Base-by-base conservation (phyloP, 2,113 vertebrate genomes). In the Perca fluviatilis region DNA sequence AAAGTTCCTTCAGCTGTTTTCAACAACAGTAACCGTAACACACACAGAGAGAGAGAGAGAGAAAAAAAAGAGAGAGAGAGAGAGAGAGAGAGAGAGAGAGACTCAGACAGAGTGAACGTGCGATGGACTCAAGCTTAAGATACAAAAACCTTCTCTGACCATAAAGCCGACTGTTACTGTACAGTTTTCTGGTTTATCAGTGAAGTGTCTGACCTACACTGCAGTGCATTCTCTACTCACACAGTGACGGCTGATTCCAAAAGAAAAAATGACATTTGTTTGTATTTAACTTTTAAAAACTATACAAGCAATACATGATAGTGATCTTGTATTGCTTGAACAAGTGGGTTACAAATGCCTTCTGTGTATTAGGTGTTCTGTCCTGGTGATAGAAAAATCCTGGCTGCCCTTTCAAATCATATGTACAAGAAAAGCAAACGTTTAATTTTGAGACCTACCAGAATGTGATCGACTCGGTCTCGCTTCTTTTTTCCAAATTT, bases 401-500 rank as follows among this genome's bases (percentile, higher is more conserved):
- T 23, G 23, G 16, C n/a, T 43, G 7, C 15, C 23, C 36, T 71
- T 27, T 27, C 19, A 25, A 25, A 27, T 12, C 30, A 25, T 19
- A 25, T 19, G 21, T 40, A 21, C n/a, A 19, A 60, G 19, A 36
- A 16, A 25, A 5, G 8, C 16, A 30, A 23, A 62, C 30, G 47
- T 66, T 36, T 12, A 1, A 57, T 16, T 30, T 10, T 6, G 16
- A 8, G 19, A 72, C 89, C n/a, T 89, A 99, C 98, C 96, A 99
- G 91, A 82, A 99, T 98, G 80, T 99, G 97, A 95, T 99, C 98
- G 14, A 99, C 98, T 94, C 97, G 86, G 93, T 99, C 98, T 68
- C 97, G 95, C 89, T 99, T 99, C 94, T 99, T 99, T 84, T 97
- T 95, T 86, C 98, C 98, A 86, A 99, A 99, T 93, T 99, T 99